A percentile compares a stretch with the other conserved stretches of the same genome.
These are phyloP conservation scores for Lates calcarifer DNA, from an alignment of 2,113 vertebrate genomes.

Conservation along the genomic window DNA sequence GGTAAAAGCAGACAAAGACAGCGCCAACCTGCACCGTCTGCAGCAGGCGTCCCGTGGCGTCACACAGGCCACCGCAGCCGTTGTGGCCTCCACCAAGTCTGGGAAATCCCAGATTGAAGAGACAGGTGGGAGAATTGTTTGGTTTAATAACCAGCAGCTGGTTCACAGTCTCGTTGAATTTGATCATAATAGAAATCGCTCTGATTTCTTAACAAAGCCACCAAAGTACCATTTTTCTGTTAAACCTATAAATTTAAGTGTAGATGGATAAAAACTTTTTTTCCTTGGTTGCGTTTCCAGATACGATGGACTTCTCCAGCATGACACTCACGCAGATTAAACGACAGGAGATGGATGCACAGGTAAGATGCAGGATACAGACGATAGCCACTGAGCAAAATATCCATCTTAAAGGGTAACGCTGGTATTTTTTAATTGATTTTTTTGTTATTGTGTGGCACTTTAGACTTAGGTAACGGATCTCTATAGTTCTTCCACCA, in stretches of 20 bases:
- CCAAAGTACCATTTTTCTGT: neutral
- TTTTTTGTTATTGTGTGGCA: too few relatives aligned
- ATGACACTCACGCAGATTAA: conserved; percentile 98
- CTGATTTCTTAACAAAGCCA: neutral
- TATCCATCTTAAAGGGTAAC: neutral
- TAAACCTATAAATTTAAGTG: too few relatives aligned
- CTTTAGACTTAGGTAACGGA: too few relatives aligned
- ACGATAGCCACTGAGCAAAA: too few relatives aligned
- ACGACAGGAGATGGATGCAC: conserved; percentile 97
- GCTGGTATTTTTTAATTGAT: too few relatives aligned
- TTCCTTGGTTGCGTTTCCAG: conserved; percentile 73
- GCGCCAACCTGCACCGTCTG: conserved; percentile 89
- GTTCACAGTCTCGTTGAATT: neutral
- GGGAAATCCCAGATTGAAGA: conserved; percentile 96
- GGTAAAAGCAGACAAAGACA: conserved; percentile 98
- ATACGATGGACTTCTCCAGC: conserved; percentile 96
- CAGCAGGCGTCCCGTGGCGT: conserved; percentile 92
- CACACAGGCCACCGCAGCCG: conserved; percentile 91
- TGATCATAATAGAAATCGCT: neutral
- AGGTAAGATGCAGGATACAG: conserved; percentile 84
- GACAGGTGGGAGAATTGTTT: conserved; percentile 82
- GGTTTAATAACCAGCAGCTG: neutral
- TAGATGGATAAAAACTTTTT: neutral
- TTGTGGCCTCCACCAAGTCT: conserved; percentile 95
- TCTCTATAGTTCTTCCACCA: too few relatives aligned